Evolutionary conservation across 2,113 vertebrate genomes (phyloP).

Genomic region (Pedetes capensis): DNA sequence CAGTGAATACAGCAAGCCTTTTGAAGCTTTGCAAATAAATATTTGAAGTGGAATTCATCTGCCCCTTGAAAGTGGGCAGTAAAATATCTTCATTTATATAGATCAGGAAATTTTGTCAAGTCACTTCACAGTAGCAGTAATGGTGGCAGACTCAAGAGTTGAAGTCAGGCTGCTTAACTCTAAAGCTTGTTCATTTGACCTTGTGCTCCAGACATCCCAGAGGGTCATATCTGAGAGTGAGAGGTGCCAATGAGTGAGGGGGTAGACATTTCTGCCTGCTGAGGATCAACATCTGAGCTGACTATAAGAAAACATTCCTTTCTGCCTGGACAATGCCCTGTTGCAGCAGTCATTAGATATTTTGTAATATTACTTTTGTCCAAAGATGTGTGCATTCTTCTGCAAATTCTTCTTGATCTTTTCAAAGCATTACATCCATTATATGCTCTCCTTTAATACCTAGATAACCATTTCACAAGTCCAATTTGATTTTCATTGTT

Average conservation of each 20-base stretch:
- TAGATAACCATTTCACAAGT: neutral
- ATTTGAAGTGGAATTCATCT: neutral
- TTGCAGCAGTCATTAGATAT: neutral
- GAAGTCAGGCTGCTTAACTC: neutral
- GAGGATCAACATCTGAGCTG: neutral
- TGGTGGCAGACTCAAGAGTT: neutral
- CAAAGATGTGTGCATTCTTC: neutral
- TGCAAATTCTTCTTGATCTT: neutral
- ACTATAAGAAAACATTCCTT: neutral
- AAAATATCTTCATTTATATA: neutral
- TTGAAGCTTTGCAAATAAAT: neutral
- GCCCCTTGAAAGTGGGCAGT: neutral
- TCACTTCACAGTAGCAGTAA: neutral
- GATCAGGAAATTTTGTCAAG: neutral
- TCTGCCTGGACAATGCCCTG: neutral
- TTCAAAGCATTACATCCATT: neutral
- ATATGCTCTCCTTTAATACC: neutral
- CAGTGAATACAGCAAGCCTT: neutral
- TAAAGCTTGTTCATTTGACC: neutral
- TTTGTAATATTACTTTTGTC: neutral
- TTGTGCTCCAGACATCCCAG: neutral
- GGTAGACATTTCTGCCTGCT: fast-evolving
- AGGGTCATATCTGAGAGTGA: neutral
- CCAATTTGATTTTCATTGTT: neutral
- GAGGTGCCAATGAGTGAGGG: fast-evolving